These are phyloP conservation scores for Cryptotermes secundus DNA, from an alignment of 1,140 invertebrate genomes.

Conservation along the genomic window DNA sequence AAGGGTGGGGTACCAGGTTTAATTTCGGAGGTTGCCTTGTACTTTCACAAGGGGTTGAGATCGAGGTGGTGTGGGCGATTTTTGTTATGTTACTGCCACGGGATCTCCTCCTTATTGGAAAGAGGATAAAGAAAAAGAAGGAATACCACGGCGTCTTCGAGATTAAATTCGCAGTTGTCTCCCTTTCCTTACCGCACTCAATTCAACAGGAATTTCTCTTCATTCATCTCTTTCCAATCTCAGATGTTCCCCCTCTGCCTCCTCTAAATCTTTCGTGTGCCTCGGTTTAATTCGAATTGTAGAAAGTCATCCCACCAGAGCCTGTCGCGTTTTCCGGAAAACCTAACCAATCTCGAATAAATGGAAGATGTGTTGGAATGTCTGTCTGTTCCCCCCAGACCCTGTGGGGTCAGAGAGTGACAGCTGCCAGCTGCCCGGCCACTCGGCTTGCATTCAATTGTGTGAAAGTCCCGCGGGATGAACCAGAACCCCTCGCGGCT, in stretches of 20 bases:
- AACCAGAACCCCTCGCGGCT: background rate
- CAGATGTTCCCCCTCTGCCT: background rate
- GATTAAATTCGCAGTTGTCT: constrained; percentile 12
- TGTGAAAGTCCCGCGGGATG: background rate
- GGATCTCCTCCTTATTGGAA: background rate
- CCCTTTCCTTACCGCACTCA: background rate
- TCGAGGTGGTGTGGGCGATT: background rate
- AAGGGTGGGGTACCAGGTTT: background rate
- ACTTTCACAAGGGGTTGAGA: background rate
- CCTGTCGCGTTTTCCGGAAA: background rate
- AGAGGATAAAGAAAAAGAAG: background rate
- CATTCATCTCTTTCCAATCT: background rate
- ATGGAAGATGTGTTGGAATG: constrained; percentile 8
- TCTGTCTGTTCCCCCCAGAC: background rate
- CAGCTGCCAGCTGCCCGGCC: background rate
- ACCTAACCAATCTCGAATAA: constrained; percentile 16
- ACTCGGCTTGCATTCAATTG: background rate
- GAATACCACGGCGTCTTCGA: background rate
- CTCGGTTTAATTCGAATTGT: constrained; percentile 13
- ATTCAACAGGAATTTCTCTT: constrained; percentile 13
- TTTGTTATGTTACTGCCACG: background rate
- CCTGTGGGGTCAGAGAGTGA: background rate
- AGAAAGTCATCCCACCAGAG: background rate
- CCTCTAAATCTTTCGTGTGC: background rate
- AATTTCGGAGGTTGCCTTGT: background rate